These are phyloP conservation scores for Conus canariensis DNA, from an alignment of 2,888 invertebrate genomes.

Conservation along the genomic window DNA sequence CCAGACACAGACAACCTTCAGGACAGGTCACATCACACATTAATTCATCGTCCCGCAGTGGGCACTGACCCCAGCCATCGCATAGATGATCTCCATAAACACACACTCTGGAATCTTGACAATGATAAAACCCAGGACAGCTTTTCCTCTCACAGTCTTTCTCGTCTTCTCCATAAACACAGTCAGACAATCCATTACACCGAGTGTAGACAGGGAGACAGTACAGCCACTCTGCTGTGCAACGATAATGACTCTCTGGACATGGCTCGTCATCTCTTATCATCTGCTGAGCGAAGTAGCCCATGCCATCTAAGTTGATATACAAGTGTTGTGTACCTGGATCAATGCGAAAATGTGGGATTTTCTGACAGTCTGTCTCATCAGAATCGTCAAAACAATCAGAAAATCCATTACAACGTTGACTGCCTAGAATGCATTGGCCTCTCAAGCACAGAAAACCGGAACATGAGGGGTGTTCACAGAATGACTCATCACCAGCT, in stretches of 20 bases:
- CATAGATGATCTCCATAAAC: neutral
- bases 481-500: neutral
- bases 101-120: neutral
- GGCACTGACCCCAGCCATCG: slow-evolving; percentile 12
- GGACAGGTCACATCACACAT: slow-evolving; percentile 13
- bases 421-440: slow-evolving; percentile 16
- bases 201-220: slow-evolving; percentile 11
- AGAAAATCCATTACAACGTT: slow-evolving; percentile 33
- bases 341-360: neutral
- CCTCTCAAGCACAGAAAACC: neutral
- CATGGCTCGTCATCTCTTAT: neutral
- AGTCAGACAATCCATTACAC: slow-evolving; percentile 17
- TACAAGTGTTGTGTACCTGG: neutral
- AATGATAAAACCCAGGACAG: neutral
- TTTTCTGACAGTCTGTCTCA: neutral
- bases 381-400: slow-evolving; percentile 51
- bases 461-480: neutral
- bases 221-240: neutral
- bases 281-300: neutral
- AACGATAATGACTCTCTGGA: neutral
- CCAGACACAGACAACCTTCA: slow-evolving; percentile 13
- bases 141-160: neutral
- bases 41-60: slow-evolving; percentile 15
- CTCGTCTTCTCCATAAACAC: slow-evolving; percentile 15
- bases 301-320: neutral